phyloP scores from a whole-genome alignment of 2,797 vertebrate species.

The Notolabrus celidotus region DNA sequence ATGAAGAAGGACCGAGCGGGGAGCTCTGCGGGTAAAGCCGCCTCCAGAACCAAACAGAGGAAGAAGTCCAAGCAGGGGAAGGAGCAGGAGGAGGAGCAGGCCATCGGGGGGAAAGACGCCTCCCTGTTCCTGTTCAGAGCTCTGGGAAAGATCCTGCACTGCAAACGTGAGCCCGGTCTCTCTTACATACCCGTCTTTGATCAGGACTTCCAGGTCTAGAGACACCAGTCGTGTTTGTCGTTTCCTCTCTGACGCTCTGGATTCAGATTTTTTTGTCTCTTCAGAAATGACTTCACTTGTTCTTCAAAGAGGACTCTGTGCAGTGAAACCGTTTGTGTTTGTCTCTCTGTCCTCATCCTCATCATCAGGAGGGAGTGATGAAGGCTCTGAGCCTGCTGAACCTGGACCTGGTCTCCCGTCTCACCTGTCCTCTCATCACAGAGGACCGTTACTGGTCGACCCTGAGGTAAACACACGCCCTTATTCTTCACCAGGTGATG shows the following conservation, averaged over 20 bases:
- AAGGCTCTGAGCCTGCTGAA: constrained; percentile 72
- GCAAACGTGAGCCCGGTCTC: constrained; percentile 90
- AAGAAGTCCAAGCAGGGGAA: constrained; percentile 71
- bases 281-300: neutral
- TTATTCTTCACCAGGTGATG: neutral
- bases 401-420: constrained; percentile 79
- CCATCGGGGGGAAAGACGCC: constrained; percentile 92
- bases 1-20: constrained; percentile 77
- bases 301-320: neutral
- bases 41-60: constrained; percentile 77
- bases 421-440: constrained; percentile 87
- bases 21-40: constrained; percentile 65
- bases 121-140: constrained; percentile 97
- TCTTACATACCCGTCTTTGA: too few species aligned
- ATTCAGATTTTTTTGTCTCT: too few species aligned
- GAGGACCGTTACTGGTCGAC: constrained; percentile 87
- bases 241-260: too few species aligned
- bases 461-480: constrained; percentile 88
- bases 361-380: constrained; percentile 83
- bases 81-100: constrained; percentile 78
- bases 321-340: neutral
- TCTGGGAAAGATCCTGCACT: constrained; percentile 95
- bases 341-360: constrained; percentile 16
- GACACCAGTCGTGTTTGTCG: too few species aligned
- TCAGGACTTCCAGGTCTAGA: too few species aligned